phyloP scores from a whole-genome alignment of 2,797 vertebrate genomes.

The Phyllotis vaccarum region DNA sequence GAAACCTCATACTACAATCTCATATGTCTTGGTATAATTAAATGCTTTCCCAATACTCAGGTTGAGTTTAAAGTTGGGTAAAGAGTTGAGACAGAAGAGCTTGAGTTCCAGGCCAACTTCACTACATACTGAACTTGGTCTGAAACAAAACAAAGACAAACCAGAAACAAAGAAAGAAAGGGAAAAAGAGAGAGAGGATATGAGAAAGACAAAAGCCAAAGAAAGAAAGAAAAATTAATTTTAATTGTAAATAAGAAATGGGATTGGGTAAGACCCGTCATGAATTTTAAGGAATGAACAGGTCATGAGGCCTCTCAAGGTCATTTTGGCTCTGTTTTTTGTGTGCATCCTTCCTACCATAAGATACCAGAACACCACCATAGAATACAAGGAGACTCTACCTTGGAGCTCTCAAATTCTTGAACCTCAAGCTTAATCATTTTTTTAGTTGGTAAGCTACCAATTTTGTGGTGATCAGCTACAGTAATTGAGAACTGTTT shows the following conservation, averaged over 20 bases:
- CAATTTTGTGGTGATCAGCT: not conserved
- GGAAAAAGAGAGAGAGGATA: not conserved
- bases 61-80: not conserved
- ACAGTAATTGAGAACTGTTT: not conserved
- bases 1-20: too few species aligned
- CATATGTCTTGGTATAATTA: not conserved
- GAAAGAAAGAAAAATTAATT: not conserved
- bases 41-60: not conserved
- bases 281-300: not conserved
- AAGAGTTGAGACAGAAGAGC: not conserved
- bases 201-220: too few species aligned
- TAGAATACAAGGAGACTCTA: not conserved
- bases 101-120: not conserved
- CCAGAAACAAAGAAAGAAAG: not conserved
- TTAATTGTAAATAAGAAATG: not conserved
- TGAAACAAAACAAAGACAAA: not conserved
- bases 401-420: not conserved
- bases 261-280: not conserved
- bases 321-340: not conserved
- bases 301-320: not conserved
- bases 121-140: not conserved
- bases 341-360: not conserved
- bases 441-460: not conserved
- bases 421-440: not conserved
- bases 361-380: not conserved